Evolutionary conservation across 53 echinoderm and acorn worm species (phyloP), one percentile per base, ranked within the genome.

Genomic region (Zoroaster sp.): DNA sequence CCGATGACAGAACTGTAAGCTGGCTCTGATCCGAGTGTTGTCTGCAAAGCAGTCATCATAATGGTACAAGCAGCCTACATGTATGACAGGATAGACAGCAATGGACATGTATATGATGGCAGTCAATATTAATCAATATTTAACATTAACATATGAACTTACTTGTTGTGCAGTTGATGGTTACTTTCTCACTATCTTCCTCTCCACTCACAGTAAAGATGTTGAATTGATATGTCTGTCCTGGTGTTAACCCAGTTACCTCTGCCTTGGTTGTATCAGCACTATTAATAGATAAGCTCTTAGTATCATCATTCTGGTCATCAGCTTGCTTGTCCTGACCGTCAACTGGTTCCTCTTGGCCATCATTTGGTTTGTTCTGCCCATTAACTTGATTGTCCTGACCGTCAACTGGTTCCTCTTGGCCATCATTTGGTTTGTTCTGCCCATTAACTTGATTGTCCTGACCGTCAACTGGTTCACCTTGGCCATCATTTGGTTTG

Each of bases 151-250:
- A 28, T 28, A 10, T 59, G 38, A 41, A 90, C 94, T 93, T 83
- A 95, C 95, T 90, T 44, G 96, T 95, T 17, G 88, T 90, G 74
- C 63, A 83, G 40, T 87, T 73, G 17, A 95, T 73, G n/a, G 92
- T 66, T 3, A 95, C 92, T 35, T 77, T 81, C 68, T 96, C 93
- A 47, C 96, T 95, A 74, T 92, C 93, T 18, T 83, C 83, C 13
- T 93, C 94, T 12, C 90, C 93, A 54, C 93, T 92, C 15, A 96
- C 37, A 2, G 91, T 59, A 35, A 73, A n/a, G 10, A 95, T 91
- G 41, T 78, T 77, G 18, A 96, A 81, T 51, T 88, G 89, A 87
- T 96, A 96, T 34, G 83, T 40, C 93, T 95, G 93, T 28, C 88
- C 92, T 30, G 93, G 92, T 37, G 37, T 87, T 37, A 96, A 79